Conservation (phyloP, 2,113 vertebrate genomes). For the Paradisaea rubra region DNA sequence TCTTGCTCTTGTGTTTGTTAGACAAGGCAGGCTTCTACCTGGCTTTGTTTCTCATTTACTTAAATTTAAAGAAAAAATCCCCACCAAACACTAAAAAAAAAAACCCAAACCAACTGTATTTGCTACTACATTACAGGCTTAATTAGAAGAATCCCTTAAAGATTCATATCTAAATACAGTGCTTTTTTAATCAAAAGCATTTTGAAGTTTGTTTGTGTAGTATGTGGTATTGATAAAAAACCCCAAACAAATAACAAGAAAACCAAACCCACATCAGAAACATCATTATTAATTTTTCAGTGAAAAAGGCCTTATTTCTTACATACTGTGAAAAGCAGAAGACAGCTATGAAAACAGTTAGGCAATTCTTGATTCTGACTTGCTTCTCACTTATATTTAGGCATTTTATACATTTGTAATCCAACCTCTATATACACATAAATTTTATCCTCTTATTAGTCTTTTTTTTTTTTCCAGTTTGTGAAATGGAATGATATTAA, state of each 20-base stretch:
- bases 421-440: background rate
- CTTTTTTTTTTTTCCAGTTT: background rate
- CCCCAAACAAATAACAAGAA: background rate
- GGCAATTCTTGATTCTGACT: background rate
- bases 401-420: background rate
- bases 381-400: background rate
- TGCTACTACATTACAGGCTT: background rate
- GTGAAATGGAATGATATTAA: background rate
- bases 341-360: background rate
- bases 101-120: background rate
- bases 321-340: background rate
- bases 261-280: background rate
- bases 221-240: background rate
- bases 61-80: background rate
- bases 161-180: background rate
- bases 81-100: background rate
- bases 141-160: background rate
- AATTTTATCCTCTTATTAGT: background rate
- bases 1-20: background rate
- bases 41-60: background rate
- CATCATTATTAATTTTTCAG: slow-evolving; percentile 9
- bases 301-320: background rate
- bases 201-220: slow-evolving; percentile 23
- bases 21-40: background rate
- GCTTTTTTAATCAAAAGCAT: background rate